These are phyloP conservation scores for Aricia agestis DNA, from an alignment of 1,140 invertebrate genomes.

Conservation along the genomic window DNA sequence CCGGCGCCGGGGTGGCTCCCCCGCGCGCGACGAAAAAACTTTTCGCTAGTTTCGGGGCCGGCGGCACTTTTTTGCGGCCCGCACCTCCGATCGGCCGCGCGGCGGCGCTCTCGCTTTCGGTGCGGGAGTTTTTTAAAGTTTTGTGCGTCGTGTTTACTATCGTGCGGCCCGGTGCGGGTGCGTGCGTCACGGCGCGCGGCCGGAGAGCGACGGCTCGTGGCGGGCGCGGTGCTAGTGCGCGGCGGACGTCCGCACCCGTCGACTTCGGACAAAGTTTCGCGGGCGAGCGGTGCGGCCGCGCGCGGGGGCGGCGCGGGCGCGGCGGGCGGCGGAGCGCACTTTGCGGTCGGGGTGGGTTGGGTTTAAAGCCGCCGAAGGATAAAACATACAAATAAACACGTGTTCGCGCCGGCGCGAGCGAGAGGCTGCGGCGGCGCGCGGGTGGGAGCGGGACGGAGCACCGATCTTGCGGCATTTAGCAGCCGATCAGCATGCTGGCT, in stretches of 20 bases:
- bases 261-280: constrained; percentile 72
- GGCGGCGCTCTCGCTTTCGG: constrained; percentile 56
- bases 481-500: constrained; percentile 46
- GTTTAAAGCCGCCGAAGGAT: constrained; percentile 78
- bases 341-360: constrained; percentile 76
- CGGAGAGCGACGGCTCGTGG: constrained; percentile 50
- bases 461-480: constrained; percentile 72
- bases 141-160: not conserved
- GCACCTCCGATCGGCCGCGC: constrained; percentile 51
- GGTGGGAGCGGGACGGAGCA: constrained; percentile 55
- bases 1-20: constrained; percentile 64
- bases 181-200: constrained; percentile 53
- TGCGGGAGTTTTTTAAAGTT: constrained; percentile 18
- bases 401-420: constrained; percentile 76
- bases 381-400: constrained; percentile 79
- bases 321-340: constrained; percentile 69
- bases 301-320: constrained; percentile 67
- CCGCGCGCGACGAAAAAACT: constrained; percentile 68
- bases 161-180: constrained; percentile 31
- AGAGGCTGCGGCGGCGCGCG: constrained; percentile 48
- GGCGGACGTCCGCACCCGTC: constrained; percentile 68
- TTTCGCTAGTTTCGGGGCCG: constrained; percentile 71
- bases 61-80: constrained; percentile 60
- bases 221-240: constrained; percentile 62
- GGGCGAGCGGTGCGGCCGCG: constrained; percentile 65